A percentile compares a stretch with the other conserved stretches of the same genome.
phyloP scores from a whole-genome alignment of 2,113 vertebrate genomes.

The Bolborhynchus lineola region DNA sequence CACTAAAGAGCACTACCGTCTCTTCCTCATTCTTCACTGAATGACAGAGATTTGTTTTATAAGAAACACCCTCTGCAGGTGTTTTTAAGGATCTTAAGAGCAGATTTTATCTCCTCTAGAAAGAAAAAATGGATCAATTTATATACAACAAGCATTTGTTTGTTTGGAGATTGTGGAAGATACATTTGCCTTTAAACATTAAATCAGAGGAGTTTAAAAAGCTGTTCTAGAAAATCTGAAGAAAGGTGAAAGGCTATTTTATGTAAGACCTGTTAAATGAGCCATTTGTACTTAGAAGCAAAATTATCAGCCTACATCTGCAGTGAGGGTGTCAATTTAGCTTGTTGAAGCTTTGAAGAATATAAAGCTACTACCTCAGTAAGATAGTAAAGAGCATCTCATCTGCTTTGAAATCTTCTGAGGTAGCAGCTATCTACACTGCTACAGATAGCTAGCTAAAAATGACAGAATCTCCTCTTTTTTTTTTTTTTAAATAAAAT shows the following conservation, averaged over 20 bases:
- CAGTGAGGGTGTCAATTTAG: background rate
- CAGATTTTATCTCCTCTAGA: background rate
- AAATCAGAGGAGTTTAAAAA: background rate
- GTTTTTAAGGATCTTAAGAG: background rate
- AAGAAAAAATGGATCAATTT: background rate
- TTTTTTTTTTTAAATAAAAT: background rate
- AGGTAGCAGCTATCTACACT: background rate
- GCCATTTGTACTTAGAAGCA: background rate
- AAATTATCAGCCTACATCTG: background rate
- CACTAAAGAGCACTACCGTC: background rate
- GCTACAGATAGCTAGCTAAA: background rate
- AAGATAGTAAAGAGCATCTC: background rate
- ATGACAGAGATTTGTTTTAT: background rate
- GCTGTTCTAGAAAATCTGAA: background rate
- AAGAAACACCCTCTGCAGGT: background rate
- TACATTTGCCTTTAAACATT: background rate
- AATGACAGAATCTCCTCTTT: background rate
- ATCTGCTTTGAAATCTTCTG: background rate
- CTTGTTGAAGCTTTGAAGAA: background rate
- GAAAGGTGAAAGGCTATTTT: background rate
- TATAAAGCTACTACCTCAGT: background rate
- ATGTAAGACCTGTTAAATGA: background rate
- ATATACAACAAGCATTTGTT: background rate
- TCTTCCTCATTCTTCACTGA: background rate
- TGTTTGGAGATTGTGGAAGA: background rate